Conservation (phyloP, 2,113 vertebrate species). For the Tichodroma muraria region DNA sequence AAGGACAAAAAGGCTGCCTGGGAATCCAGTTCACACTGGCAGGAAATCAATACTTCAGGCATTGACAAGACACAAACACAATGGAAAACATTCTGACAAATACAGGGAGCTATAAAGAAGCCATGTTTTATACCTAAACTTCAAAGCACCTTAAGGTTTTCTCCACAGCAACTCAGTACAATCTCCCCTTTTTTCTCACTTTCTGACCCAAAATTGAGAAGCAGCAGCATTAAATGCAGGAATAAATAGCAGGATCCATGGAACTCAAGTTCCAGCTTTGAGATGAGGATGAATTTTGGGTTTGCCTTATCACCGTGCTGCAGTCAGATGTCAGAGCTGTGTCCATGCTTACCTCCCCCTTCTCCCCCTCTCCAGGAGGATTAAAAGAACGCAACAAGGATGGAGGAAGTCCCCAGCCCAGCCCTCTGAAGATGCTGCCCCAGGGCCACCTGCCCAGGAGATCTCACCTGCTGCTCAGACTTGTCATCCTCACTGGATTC, state of each 20-base stretch:
- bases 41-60: background rate
- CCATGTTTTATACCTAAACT: background rate
- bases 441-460: background rate
- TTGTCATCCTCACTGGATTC: background rate
- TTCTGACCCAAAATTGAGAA: background rate
- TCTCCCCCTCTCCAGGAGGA: no score
- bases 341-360: accelerated
- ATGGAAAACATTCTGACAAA: background rate
- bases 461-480: background rate
- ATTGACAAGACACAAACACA: background rate
- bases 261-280: background rate
- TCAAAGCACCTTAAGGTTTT: background rate
- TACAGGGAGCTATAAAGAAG: background rate
- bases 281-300: background rate
- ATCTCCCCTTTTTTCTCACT: background rate
- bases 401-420: background rate
- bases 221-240: background rate
- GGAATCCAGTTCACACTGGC: background rate
- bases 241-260: background rate
- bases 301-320: background rate
- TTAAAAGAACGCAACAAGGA: background rate
- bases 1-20: background rate
- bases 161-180: background rate
- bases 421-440: background rate
- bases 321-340: background rate